Evolutionary conservation across 1,140 invertebrate genomes (phyloP), one percentile per base, ranked within the genome.

Genomic region (Gryllus bimaculatus): DNA sequence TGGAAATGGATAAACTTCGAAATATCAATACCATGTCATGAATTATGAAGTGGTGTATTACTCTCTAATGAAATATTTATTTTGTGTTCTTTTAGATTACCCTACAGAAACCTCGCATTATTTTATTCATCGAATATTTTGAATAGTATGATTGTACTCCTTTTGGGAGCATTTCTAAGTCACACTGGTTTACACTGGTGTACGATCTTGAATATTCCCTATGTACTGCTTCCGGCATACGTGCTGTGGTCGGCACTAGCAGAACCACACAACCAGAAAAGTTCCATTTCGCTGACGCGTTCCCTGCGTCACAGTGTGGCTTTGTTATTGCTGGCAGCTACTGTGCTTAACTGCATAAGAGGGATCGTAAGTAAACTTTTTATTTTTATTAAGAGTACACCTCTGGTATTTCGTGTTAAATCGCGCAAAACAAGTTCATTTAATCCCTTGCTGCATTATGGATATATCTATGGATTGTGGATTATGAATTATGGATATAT

Each of bases 111-210:
- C 7, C 10, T 18, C 10, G 54, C 54, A 10, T 13, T 66, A 13
- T 66, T 66, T 66, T 77, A 48, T 47, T 47, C 76, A 47, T 77
- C 76, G 6, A 54, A 20, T 54, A 77, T 77, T 20, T 47, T 77
- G 15, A 77, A 77, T 13, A 77, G 76, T 20, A 77, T 77, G 76
- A 47, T 77, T 7, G 48, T 77, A 4, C 48, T 77, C 18, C 47
- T 77, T 7, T 12, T 77, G 48, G 76, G 76, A n/a, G 76, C 76
- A 2, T 77, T 47, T 48, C 76, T 77, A 13, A 77, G 76, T n/a
- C 3, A 48, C 18, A 48, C 76, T 48, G 76, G 76, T 7, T 47
- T 26, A 2, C 15, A 20, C 47, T 77, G 76, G 76, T 54, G 76
- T 18, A 77, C 76, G 8, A n/a, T 77, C 20, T 47, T 77, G 12